Evolutionary conservation across 1,140 invertebrate species (phyloP), one percentile per base, ranked within the genome.

Genomic region (Neotoxoptera formosana): DNA sequence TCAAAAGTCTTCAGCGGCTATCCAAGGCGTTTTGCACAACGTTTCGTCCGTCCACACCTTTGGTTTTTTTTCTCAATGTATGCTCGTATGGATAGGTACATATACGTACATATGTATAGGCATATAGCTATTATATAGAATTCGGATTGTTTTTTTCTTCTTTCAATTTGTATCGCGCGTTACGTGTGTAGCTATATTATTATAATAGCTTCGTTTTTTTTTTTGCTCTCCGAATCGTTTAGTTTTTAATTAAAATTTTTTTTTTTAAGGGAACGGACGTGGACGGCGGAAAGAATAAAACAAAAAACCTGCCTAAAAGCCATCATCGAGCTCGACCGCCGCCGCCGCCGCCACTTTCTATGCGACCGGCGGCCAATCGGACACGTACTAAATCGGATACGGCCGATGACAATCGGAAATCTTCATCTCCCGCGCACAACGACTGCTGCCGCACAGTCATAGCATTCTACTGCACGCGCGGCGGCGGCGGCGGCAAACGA

Each of bases 351-450:
- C 11, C 14, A 11, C 89, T 67, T 67, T 67, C 89, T 67, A 67
- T 34, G 89, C 6, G 53, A 41, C 36, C 9, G 51, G 36, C 9
- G 51, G 36, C 34, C 89, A 23, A 56, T 90, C 88, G 53, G 53
- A 30, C 90, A 91, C 90, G 90, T 91, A 91, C 53, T 17, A 45
- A 91, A 91, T 34, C 90, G 23, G 89, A 90, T 36, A 60, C 89
- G 89, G 89, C 89, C 41, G 90, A 91, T 81, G 90, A 81, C 90
- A 76, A 91, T 76, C 90, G 90, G 60, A 81, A 91, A 91, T 91
- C 53, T 90, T 90, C 84, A 48, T 87, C 45, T 87, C 36, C 88
- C 88, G 53, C n/a, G 34, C 88, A 34, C 76, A 83, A 83, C 81
- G 21, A 23, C 36, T 36, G 36, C 51, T 8, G 25, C 48, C 41